Percentiles rank a stretch among this genome's conserved stretches.
Conservation (phyloP, 1,140 invertebrate species). For the Zeugodacus cucurbitae region DNA sequence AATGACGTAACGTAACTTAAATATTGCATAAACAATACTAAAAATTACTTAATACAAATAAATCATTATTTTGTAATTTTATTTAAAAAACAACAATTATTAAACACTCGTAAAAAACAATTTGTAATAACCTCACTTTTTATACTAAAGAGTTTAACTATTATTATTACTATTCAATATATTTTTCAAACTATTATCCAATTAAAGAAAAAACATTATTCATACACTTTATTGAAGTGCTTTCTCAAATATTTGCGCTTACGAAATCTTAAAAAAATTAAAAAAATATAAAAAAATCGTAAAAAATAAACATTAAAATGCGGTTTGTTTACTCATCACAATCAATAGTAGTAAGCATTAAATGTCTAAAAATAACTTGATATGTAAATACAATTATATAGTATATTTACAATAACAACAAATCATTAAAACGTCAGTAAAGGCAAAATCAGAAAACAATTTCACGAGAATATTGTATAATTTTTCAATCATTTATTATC, state of each 20-base stretch:
- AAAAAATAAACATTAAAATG: background rate
- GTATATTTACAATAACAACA: background rate
- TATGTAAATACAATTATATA: background rate
- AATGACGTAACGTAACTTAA: too few species aligned
- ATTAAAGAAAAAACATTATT: background rate
- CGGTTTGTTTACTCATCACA: background rate
- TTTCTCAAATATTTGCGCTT: background rate
- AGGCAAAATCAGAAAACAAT: background rate
- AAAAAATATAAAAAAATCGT: background rate
- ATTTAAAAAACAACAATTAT: too few species aligned
- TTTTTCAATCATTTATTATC: conserved; percentile 1
- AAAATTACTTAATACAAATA: too few species aligned
- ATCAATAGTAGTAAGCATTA: background rate
- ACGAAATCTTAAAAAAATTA: background rate
- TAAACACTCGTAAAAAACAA: too few species aligned
- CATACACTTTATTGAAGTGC: background rate
- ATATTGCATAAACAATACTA: too few species aligned
- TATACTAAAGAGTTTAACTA: too few species aligned
- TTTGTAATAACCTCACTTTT: too few species aligned
- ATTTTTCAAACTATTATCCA: background rate
- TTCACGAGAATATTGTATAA: background rate
- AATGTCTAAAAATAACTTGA: background rate
- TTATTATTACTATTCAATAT: too few species aligned
- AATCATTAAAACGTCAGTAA: background rate
- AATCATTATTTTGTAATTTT: too few species aligned